Base-by-base conservation (phyloP, 2,888 invertebrate species). In the Metopia argyrocephala region DNA sequence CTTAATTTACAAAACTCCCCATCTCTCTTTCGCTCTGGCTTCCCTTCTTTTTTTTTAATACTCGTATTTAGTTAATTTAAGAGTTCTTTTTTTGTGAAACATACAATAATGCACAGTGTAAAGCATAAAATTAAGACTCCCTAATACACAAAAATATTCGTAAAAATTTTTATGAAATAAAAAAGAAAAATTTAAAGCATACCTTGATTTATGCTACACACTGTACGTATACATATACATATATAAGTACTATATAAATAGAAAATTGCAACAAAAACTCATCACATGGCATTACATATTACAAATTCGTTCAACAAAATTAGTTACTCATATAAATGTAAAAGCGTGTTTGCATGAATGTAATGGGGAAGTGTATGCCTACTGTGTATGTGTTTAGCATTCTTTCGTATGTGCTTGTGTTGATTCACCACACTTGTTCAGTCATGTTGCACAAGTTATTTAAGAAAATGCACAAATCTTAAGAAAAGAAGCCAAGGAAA, bases 401-500 rank as follows among this genome's bases (percentile, higher is more conserved):
- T 61, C 52, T 59, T 59, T 52, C 50, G 38, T 3, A 50, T 18
- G 52, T 61, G 76, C 56, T 23, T n/a, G n/a, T 59, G 74, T 61
- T 52, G n/a, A 18, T 6, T 28, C 7, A 28, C 6, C 20, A 38
- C 7, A 23, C 20, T 54, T 20, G 18, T 20, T 9, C 38, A 15
- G 15, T 18, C 18, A 45, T 45, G 27, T 45, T 20, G 48, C 23
- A 54, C 45, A 71, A 48, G 28, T 78, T 71, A 54, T 48, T 61
- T 54, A 78, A 73, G 66, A 78, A 71, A 76, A 68, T 70, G 64
- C 65, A 78, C 68, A 81, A 81, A 81, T 75, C 74, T 78, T 75
- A 81, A 70, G 76, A 66, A 81, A 73, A 78, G 28, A 54, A 81
- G 65, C 74, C 64, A 78, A 81, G 74, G 78, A 81, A 78, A 75